Percentiles rank a stretch among this genome's conserved stretches.
Conservation (phyloP, 1,140 invertebrate species). For the Thaumatotibia leucotreta region DNA sequence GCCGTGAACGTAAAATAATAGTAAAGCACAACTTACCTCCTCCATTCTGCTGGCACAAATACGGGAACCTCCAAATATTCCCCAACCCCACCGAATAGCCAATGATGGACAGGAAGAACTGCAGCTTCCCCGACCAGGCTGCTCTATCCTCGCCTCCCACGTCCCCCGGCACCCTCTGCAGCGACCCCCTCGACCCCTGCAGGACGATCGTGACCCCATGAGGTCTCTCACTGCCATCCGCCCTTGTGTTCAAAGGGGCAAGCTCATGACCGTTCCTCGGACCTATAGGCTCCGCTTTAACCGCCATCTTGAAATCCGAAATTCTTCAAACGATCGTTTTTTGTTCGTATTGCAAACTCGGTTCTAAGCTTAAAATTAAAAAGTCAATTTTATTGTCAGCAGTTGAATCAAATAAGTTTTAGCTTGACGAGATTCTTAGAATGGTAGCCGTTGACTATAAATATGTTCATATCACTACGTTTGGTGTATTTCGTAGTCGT, state of each 20-base stretch:
- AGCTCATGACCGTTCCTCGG: conserved; percentile 85
- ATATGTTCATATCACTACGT: conserved; percentile 68
- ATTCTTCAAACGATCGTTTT: background rate
- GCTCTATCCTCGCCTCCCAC: conserved; percentile 80
- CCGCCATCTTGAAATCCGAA: conserved; percentile 51
- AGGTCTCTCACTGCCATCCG: conserved; percentile 77
- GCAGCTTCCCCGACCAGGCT: conserved; percentile 89
- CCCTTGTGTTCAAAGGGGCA: conserved; percentile 83
- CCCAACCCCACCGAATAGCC: conserved; percentile 94
- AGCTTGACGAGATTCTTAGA: conserved; percentile 70
- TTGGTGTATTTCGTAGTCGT: conserved; percentile 63
- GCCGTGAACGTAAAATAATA: too few species aligned
- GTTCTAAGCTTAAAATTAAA: conserved; percentile 21
- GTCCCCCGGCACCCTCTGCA: conserved; percentile 48
- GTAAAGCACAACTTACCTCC: conserved; percentile 93
- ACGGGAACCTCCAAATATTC: conserved; percentile 97
- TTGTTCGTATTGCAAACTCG: background rate
- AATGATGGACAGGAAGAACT: conserved; percentile 94
- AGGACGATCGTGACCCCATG: conserved; percentile 82
- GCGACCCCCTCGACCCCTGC: conserved; percentile 66
- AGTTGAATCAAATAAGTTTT: conserved; percentile 48
- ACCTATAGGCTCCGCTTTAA: conserved; percentile 75
- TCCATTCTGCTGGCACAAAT: conserved; percentile 95
- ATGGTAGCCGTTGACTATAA: conserved; percentile 65
- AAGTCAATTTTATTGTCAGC: conserved; percentile 45